Conservation (phyloP, 1,140 invertebrate genomes). For the Pseudomyrmex gracilis region DNA sequence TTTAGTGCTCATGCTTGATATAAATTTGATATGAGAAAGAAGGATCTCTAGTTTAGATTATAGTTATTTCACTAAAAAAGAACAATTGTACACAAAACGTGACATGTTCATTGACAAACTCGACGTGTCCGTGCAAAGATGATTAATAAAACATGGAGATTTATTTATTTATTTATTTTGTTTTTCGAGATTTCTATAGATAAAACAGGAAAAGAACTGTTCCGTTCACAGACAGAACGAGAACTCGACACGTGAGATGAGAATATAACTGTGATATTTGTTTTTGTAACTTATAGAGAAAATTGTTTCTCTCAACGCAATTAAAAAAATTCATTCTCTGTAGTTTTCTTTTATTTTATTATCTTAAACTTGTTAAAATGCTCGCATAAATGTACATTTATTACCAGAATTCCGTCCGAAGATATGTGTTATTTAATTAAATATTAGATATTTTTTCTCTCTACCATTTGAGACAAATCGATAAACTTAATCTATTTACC, state of each 20-base stretch:
- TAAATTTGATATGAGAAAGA: no score
- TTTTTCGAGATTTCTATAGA: no score
- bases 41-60: slow-evolving; percentile 15
- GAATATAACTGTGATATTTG: neutral
- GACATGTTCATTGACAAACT: no score
- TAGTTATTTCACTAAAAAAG: slow-evolving; percentile 1
- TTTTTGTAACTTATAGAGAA: neutral
- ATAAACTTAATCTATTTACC: no score
- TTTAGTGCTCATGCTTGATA: no score
- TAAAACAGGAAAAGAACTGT: no score
- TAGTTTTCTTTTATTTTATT: no score
- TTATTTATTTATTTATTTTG: no score
- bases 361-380: neutral
- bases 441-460: neutral
- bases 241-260: neutral
- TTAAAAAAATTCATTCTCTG: neutral
- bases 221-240: neutral
- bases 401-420: neutral
- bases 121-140: no score
- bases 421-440: neutral
- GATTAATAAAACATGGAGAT: no score
- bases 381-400: neutral
- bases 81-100: no score
- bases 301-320: neutral
- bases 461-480: no score